A percentile compares a stretch with the other conserved stretches of the same genome.
Evolutionary conservation across 2,888 invertebrate genomes (phyloP).

Genomic region (Noctuana brunneofusca): DNA sequence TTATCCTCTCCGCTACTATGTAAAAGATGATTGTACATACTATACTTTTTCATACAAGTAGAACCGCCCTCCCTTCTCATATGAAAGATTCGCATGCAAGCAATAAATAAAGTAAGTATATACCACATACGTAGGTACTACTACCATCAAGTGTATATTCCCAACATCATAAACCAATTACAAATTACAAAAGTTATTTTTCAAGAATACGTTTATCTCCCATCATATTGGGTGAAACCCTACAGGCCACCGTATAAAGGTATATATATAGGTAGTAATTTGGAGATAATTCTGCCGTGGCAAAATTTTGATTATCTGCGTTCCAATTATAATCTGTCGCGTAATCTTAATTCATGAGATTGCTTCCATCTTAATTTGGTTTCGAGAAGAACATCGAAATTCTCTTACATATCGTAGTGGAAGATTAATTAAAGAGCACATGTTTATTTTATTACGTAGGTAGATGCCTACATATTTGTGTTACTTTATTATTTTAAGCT

Average conservation of each 20-base stretch:
- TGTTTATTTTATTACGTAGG: not conserved
- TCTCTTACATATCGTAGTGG: not conserved
- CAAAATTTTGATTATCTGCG: conserved; percentile 26
- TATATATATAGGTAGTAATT: conserved; percentile 13
- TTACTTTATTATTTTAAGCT: not conserved
- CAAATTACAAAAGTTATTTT: no score
- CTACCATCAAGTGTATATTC: no score
- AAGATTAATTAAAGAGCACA: conserved; percentile 1
- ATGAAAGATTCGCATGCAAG: no score
- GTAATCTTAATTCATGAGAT: conserved; percentile 11
- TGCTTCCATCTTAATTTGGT: conserved; percentile 3
- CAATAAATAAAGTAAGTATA: no score
- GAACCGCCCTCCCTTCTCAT: no score
- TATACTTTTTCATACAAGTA: no score
- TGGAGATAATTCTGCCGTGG: conserved; percentile 16
- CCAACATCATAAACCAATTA: no score
- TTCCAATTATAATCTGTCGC: conserved; percentile 25
- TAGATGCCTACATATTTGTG: no score
- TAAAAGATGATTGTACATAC: no score
- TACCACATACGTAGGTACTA: no score
- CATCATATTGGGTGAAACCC: not conserved
- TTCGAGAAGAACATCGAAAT: conserved; percentile 1
- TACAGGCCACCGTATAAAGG: not conserved
- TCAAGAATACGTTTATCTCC: no score
- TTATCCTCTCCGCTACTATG: no score